phyloP scores from a whole-genome alignment of 2,797 vertebrate genomes.

The Clarias platycephalus region DNA sequence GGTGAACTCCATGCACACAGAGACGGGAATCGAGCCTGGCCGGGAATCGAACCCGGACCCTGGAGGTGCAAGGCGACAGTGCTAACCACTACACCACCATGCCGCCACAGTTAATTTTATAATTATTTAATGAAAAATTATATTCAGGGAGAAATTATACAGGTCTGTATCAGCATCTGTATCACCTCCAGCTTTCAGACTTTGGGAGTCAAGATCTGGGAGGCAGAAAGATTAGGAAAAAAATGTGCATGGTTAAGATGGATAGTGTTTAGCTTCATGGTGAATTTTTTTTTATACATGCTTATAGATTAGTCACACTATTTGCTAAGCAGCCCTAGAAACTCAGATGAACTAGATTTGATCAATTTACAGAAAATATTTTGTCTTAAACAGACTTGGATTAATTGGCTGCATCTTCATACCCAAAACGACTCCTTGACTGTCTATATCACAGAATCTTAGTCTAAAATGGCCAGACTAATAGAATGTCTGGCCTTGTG shows the following conservation, averaged over 20 bases:
- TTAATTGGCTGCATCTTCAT: not conserved
- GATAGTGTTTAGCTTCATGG: not conserved
- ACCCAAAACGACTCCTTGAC: not conserved
- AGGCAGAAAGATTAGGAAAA: not conserved
- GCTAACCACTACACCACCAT: no score
- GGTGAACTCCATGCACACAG: no score
- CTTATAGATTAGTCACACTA: not conserved
- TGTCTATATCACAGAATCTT: not conserved
- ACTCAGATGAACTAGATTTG: not conserved
- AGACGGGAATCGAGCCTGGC: no score
- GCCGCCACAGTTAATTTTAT: no score
- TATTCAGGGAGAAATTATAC: not conserved
- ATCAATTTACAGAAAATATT: not conserved
- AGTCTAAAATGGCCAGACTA: not conserved
- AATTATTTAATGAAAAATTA: not conserved
- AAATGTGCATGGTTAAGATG: not conserved
- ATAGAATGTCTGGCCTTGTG: not conserved
- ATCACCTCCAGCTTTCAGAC: not conserved
- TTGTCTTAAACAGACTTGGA: no score
- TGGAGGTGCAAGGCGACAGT: no score
- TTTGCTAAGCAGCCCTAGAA: not conserved
- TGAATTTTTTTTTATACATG: not conserved
- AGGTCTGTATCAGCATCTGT: not conserved
- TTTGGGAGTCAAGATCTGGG: not conserved
- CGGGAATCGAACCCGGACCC: no score